Percentiles rank a stretch among this genome's conserved stretches.
These are phyloP conservation scores for Recurvirostra avosetta DNA, from an alignment of 2,113 vertebrate species.

Conservation along the genomic window DNA sequence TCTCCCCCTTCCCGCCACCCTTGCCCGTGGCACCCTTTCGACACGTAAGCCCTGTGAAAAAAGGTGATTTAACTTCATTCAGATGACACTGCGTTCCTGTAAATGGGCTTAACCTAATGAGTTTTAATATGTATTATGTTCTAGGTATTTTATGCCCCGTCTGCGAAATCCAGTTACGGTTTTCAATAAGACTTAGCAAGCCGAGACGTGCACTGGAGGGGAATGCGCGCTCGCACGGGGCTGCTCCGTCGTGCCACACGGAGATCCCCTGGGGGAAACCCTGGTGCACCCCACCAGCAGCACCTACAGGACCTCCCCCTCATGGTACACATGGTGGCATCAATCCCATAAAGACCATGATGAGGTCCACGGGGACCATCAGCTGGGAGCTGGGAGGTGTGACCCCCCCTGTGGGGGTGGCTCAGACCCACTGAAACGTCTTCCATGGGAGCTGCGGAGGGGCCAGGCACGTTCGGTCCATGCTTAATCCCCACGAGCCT, in stretches of 20 bases:
- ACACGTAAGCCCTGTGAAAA: not conserved
- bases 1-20: not conserved
- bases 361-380: rapidly evolving
- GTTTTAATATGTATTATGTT: not conserved
- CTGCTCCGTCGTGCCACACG: rapidly evolving
- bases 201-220: not conserved
- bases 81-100: not conserved
- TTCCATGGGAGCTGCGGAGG: rapidly evolving
- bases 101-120: constrained; percentile 13
- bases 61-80: constrained; percentile 14
- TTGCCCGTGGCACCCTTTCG: rapidly evolving
- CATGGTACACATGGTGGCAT: rapidly evolving
- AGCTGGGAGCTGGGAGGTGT: not conserved
- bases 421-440: not conserved
- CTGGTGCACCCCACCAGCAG: not conserved
- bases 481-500: rapidly evolving
- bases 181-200: not conserved
- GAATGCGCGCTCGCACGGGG: rapidly evolving
- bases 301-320: not conserved
- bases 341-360: rapidly evolving
- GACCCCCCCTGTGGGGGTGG: rapidly evolving
- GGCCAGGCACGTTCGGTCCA: rapidly evolving
- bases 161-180: not conserved
- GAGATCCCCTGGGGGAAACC: not conserved
- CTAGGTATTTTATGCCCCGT: not conserved